Percentiles rank a stretch among this genome's conserved stretches.
Conservation (phyloP, 2,113 vertebrate genomes). For the Cryptotis parvus region DNA sequence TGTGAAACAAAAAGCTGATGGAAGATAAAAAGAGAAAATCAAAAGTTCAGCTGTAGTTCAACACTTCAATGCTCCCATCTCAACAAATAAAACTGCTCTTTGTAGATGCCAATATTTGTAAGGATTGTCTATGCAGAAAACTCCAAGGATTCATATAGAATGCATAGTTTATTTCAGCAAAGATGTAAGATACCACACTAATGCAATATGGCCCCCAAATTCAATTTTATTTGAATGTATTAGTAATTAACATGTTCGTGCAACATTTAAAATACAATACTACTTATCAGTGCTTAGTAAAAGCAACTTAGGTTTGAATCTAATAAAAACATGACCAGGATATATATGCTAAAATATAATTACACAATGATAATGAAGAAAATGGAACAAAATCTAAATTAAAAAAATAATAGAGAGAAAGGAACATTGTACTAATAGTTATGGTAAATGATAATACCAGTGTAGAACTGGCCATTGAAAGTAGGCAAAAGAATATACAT, state of each 20-base stretch:
- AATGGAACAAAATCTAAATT: not conserved
- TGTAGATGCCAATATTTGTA: not conserved
- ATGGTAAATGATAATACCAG: too few relatives aligned
- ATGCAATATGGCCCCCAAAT: too few relatives aligned
- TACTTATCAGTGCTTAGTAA: slow-evolving; percentile 10
- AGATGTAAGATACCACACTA: not conserved
- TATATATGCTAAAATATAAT: not conserved
- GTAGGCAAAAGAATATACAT: too few relatives aligned
- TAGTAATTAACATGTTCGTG: too few relatives aligned
- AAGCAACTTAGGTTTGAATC: not conserved
- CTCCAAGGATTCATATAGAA: not conserved
- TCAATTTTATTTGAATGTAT: too few relatives aligned
- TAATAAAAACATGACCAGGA: not conserved
- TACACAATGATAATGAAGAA: not conserved
- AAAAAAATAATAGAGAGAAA: too few relatives aligned
- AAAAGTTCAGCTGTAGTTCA: not conserved
- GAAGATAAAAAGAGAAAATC: slow-evolving; percentile 3
- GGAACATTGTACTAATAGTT: too few relatives aligned
- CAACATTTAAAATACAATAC: not conserved
- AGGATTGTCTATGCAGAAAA: not conserved
- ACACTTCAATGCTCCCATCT: not conserved
- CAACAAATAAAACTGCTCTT: not conserved
- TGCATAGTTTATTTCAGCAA: not conserved
- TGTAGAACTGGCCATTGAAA: too few relatives aligned
- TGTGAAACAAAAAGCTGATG: not conserved